Evolutionary conservation across 2,113 vertebrate species (phyloP).

Genomic region (Pterocles gutturalis): DNA sequence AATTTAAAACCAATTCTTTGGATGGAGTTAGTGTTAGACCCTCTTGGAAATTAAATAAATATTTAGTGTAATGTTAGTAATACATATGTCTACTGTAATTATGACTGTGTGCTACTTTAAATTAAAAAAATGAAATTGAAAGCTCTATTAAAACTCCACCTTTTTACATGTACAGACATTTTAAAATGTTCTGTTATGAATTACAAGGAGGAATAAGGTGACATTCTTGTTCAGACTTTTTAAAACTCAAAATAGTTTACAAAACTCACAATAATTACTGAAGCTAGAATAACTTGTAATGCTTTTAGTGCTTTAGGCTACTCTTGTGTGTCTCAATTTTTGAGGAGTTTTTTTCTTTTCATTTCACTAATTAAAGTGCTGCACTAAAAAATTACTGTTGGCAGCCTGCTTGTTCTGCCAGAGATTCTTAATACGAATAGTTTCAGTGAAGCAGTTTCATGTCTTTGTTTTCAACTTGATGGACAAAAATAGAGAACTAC

Average conservation of each 20-base stretch:
- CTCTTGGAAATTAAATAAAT: background rate
- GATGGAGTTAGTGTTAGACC: background rate
- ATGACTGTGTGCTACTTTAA: background rate
- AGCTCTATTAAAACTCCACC: background rate
- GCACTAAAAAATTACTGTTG: conserved; percentile 16
- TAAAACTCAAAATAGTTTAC: background rate
- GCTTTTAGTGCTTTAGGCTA: conserved; percentile 33
- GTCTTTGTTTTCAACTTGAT: background rate
- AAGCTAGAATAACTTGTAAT: background rate
- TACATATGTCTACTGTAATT: background rate
- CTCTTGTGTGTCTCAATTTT: conserved; percentile 39
- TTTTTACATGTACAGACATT: background rate
- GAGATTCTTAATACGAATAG: conserved; percentile 1
- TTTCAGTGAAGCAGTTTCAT: background rate
- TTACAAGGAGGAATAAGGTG: background rate
- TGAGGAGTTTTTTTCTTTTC: background rate
- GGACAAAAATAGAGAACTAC: background rate
- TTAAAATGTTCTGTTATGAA: background rate
- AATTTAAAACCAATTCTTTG: background rate
- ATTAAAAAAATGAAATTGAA: background rate
- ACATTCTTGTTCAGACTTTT: background rate
- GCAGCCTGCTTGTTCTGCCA: conserved; percentile 1
- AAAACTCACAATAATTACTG: background rate
- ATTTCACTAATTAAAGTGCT: conserved; percentile 52
- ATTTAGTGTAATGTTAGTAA: background rate